Evolutionary conservation across 2,888 invertebrate genomes (phyloP), one percentile per base, ranked within the genome.

Genomic region (Tupiocoris notatus): DNA sequence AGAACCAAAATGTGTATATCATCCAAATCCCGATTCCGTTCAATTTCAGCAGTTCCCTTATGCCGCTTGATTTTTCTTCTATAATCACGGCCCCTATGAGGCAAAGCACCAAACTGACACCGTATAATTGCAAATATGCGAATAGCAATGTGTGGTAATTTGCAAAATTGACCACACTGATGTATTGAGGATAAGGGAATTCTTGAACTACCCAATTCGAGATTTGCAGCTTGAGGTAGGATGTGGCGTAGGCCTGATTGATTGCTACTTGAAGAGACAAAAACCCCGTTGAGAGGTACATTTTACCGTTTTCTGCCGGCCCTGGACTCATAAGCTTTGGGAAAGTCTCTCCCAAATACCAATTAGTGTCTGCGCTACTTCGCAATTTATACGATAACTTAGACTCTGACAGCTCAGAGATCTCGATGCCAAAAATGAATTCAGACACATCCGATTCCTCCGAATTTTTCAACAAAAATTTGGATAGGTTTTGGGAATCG

Each of bases 21-120:
- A 71, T 71, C 71, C 71, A 71, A 2, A 16, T n/a, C n/a, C n/a
- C n/a, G 7, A 61, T 18, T 9, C 71, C 71, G 17, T 71, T 71
- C 23, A 71, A 7, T n/a, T 23, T n/a, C n/a, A 71, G 59, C 12
- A 71, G 16, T 62, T 71, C 71, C 20, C 57, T 18, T 12, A 67
- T 21, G n/a, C 67, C 67, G 21, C 57, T 56, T 16, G 20, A 7
- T 67, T 57, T 67, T 9, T 67, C 67, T 18, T 21, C 56, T n/a
- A n/a, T n/a, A n/a, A n/a, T n/a, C n/a, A n/a, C n/a, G 16, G 65
- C 25, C 24, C 18, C 39, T 1, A 3, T 7, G 39, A 39, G 39
- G 3, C 6, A 3, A 39, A 39, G 12, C n/a, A n/a, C n/a, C 39
- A 39, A 12, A 12, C 39, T 39, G 12, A 39, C 39, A n/a, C n/a